Conservation (phyloP, 2,888 invertebrate species). For the Sphaerophoria rueppellii region DNA sequence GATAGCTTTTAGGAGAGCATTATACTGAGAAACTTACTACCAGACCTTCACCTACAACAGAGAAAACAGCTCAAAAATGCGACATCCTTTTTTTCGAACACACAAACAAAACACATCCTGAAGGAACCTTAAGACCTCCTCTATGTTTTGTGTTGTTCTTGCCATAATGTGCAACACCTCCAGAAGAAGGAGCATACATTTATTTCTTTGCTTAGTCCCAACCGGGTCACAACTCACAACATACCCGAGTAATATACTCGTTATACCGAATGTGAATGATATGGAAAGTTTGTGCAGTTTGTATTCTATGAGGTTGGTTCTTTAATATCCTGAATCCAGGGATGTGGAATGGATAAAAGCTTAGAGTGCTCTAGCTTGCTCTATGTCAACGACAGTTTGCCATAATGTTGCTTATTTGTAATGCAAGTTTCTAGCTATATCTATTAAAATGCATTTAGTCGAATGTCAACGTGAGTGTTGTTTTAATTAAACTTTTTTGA, state of each 20-base stretch:
- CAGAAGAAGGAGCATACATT: constrained; percentile 13
- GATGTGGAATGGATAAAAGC: background rate
- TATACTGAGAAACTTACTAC: constrained; percentile 47
- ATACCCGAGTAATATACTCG: constrained; percentile 1
- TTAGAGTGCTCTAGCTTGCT: constrained; percentile 4
- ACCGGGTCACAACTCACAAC: constrained; percentile 52
- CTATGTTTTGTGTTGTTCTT: constrained; percentile 9
- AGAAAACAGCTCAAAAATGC: constrained; percentile 16
- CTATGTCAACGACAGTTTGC: constrained; percentile 22
- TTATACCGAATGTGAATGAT: constrained; percentile 40
- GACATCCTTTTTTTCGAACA: constrained; percentile 22
- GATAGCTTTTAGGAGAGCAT: constrained; percentile 64
- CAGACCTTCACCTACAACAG: constrained; percentile 11
- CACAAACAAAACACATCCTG: constrained; percentile 45
- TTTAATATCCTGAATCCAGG: constrained; percentile 54
- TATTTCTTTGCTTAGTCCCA: constrained; percentile 11
- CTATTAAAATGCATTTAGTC: constrained; percentile 2
- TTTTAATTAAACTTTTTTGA: constrained; percentile 63
- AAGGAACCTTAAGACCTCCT: constrained; percentile 9
- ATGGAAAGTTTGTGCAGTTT: constrained; percentile 50
- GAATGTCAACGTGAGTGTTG: constrained; percentile 60
- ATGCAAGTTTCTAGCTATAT: background rate
- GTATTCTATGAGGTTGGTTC: constrained; percentile 42
- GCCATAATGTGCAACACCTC: constrained; percentile 48
- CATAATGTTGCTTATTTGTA: constrained; percentile 35